A percentile compares a stretch with the other conserved stretches of the same genome.
These are phyloP conservation scores for Hystrix brachyura DNA, from an alignment of 2,113 vertebrate genomes.

Conservation along the genomic window DNA sequence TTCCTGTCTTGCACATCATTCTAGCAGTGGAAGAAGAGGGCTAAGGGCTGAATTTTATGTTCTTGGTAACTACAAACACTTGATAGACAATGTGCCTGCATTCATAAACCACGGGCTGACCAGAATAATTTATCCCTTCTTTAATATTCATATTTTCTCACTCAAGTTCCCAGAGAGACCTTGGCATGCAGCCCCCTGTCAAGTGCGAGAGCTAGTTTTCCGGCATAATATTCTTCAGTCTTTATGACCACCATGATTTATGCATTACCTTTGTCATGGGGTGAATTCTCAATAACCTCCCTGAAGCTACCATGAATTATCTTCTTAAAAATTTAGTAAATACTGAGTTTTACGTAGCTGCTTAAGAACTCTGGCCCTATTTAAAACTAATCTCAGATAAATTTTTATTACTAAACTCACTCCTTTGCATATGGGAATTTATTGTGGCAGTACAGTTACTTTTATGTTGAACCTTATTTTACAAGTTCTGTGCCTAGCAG, in stretches of 20 bases:
- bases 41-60: slow-evolving; percentile 72
- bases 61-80: slow-evolving; percentile 71
- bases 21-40: slow-evolving; percentile 58
- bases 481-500: neutral
- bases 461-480: neutral
- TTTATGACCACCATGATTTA: slow-evolving; percentile 36
- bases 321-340: slow-evolving; percentile 59
- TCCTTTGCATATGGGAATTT: slow-evolving; percentile 16
- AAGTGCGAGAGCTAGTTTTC: neutral
- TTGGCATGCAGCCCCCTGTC: neutral
- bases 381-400: slow-evolving; percentile 50
- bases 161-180: slow-evolving; percentile 25
- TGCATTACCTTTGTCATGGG: slow-evolving; percentile 12
- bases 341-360: neutral
- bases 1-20: slow-evolving; percentile 66
- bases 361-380: slow-evolving; percentile 39
- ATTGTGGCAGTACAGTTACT: neutral
- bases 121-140: slow-evolving; percentile 65
- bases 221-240: neutral
- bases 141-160: slow-evolving; percentile 63
- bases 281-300: neutral
- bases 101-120: slow-evolving; percentile 73
- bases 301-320: slow-evolving; percentile 53
- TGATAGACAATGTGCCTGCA: slow-evolving; percentile 58
- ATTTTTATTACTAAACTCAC: slow-evolving; percentile 50